These are phyloP conservation scores for Diogma glabrata DNA, from an alignment of 2,888 invertebrate species.

Conservation along the genomic window DNA sequence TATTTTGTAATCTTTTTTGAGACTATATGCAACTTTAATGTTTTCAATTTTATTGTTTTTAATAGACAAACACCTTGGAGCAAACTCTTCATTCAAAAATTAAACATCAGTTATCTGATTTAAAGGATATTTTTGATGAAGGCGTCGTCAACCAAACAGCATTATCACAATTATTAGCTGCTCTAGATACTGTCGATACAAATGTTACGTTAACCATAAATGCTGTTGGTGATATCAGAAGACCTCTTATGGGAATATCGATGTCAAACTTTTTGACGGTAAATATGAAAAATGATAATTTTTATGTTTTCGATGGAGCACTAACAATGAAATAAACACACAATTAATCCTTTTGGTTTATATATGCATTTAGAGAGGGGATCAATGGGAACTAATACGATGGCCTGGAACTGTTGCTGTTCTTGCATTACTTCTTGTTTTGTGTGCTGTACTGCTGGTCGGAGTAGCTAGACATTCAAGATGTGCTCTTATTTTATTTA, in stretches of 20 bases:
- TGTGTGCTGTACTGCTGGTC: slow-evolving; percentile 79
- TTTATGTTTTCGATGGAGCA: too few relatives aligned
- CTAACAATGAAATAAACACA: slow-evolving; percentile 2
- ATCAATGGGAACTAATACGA: slow-evolving; percentile 61
- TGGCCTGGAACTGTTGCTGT: slow-evolving; percentile 88
- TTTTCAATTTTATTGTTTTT: not conserved
- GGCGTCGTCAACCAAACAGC: slow-evolving; percentile 69
- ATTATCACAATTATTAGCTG: slow-evolving; percentile 54
- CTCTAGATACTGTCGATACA: slow-evolving; percentile 55
- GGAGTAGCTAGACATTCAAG: slow-evolving; percentile 82
- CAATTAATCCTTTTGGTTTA: slow-evolving; percentile 7
- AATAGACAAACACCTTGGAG: slow-evolving; percentile 59
- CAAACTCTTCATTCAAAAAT: slow-evolving; percentile 58
- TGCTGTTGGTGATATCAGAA: slow-evolving; percentile 63
- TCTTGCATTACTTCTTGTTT: slow-evolving; percentile 70
- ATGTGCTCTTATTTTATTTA: slow-evolving; percentile 80
- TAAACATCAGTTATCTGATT: slow-evolving; percentile 54
- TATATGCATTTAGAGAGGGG: slow-evolving; percentile 44
- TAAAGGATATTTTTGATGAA: slow-evolving; percentile 65
- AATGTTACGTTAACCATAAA: slow-evolving; percentile 65
- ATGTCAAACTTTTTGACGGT: slow-evolving; percentile 46
- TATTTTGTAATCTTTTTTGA: too few relatives aligned
- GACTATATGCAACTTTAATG: too few relatives aligned
- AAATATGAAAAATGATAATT: slow-evolving; percentile 18
- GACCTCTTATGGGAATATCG: slow-evolving; percentile 58